phyloP scores from a whole-genome alignment of 2,888 invertebrate species.

The Pseudococcus jackbeardsleyi region DNA sequence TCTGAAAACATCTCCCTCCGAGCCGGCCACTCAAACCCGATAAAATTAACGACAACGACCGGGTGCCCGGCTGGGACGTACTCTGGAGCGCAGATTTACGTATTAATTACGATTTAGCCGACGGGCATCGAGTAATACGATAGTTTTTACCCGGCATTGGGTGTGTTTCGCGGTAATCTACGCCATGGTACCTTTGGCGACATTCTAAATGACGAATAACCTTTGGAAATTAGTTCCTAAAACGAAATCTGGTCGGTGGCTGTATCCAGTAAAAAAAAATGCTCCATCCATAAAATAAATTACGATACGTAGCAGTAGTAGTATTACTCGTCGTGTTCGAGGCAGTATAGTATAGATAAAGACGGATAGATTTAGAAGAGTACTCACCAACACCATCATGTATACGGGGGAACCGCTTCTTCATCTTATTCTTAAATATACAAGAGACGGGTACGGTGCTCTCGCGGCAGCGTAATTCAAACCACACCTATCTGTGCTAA shows the following conservation, averaged over 20 bases:
- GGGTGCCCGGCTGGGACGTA: neutral
- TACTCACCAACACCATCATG: neutral
- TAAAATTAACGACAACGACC: neutral
- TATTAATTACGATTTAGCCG: neutral
- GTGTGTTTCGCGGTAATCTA: constrained; percentile 35
- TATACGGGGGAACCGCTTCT: neutral
- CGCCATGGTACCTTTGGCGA: constrained; percentile 2
- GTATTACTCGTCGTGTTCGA: neutral
- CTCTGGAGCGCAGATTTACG: neutral
- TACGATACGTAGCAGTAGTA: neutral
- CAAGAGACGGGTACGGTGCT: neutral
- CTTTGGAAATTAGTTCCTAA: neutral
- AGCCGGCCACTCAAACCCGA: neutral
- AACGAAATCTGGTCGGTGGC: constrained; percentile 8
- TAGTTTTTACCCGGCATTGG: neutral
- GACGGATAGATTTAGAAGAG: neutral
- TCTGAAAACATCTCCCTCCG: neutral
- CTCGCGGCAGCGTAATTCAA: constrained; percentile 45
- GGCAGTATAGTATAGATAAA: neutral
- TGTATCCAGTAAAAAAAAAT: neutral
- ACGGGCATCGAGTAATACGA: neutral
- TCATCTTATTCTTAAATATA: neutral
- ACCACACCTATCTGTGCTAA: constrained; percentile 56
- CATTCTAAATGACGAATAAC: constrained; percentile 23
- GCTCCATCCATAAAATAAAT: neutral